A percentile compares a stretch with the other conserved stretches of the same genome.
Conservation (phyloP, 2,888 invertebrate genomes). For the Chouioia cunea region DNA sequence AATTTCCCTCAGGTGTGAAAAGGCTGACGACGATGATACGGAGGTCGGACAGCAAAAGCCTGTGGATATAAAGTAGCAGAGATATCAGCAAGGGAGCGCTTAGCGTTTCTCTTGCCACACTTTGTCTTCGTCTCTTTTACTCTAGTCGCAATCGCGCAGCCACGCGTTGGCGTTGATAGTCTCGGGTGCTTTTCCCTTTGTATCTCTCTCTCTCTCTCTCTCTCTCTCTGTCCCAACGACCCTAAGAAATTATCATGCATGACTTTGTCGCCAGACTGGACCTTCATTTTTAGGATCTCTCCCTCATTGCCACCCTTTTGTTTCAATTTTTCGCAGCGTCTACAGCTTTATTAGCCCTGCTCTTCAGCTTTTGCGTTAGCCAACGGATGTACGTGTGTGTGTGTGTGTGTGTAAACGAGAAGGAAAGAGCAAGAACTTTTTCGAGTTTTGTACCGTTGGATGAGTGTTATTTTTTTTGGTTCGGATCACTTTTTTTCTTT, state of each 20-base stretch:
- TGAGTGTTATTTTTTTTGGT: too few relatives aligned
- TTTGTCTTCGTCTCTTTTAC: slow-evolving; percentile 15
- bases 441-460: too few relatives aligned
- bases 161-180: neutral
- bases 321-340: too few relatives aligned
- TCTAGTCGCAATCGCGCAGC: too few relatives aligned
- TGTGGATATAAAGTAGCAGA: slow-evolving; percentile 39
- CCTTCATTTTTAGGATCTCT: too few relatives aligned
- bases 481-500: too few relatives aligned
- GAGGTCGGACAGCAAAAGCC: neutral
- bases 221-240: neutral
- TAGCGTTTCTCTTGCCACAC: slow-evolving; percentile 4
- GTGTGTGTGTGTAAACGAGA: too few relatives aligned
- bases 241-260: slow-evolving; percentile 35
- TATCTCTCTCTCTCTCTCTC: neutral
- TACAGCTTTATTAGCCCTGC: too few relatives aligned
- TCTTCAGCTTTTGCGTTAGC: too few relatives aligned
- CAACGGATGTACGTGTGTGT: too few relatives aligned
- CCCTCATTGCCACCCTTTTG: too few relatives aligned
- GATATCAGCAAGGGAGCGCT: slow-evolving; percentile 36
- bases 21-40: neutral
- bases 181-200: neutral
- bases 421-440: too few relatives aligned
- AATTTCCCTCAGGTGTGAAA: slow-evolving; percentile 44
- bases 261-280: slow-evolving; percentile 13